Percentiles rank a stretch among this genome's conserved stretches.
Evolutionary conservation across 2,797 vertebrate species (phyloP).

Genomic region (Macroramphosus scolopax): DNA sequence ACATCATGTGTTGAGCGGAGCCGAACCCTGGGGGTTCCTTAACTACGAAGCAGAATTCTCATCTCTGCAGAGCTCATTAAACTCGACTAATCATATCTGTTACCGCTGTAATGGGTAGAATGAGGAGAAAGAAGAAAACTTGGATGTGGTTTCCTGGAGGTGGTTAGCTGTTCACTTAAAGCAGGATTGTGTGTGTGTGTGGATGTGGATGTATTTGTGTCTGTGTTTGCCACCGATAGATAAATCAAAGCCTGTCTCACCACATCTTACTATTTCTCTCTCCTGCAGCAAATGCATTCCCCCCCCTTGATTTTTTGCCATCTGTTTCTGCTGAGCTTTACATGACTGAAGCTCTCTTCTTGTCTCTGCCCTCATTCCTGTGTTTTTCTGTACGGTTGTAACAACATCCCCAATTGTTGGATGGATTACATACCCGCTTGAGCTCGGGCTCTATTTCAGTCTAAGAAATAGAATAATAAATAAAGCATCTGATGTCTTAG

Average conservation of each 20-base stretch:
- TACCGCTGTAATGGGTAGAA: conserved; percentile 52
- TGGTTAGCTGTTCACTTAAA: conserved; percentile 33
- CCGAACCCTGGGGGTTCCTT: conserved; percentile 48
- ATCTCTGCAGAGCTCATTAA: conserved; percentile 75
- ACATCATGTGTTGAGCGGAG: conserved; percentile 20
- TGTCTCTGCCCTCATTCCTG: conserved; percentile 51
- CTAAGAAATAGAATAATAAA: conserved; percentile 31
- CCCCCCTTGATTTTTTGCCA: conserved; percentile 24
- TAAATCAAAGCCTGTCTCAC: conserved; percentile 29
- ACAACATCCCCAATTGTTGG: conserved; percentile 49
- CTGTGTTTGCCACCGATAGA: conserved; percentile 17
- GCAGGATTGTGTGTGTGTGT: conserved; percentile 17
- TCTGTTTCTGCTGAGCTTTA: conserved; percentile 48
- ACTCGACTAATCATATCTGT: conserved; percentile 64
- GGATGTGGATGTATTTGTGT: too few relatives aligned
- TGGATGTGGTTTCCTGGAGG: conserved; percentile 53
- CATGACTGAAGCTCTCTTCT: conserved; percentile 24
- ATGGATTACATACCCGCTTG: conserved; percentile 37
- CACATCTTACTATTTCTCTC: conserved; percentile 35
- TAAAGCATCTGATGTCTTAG: conserved; percentile 28
- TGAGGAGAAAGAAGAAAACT: conserved; percentile 44
- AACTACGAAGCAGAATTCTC: conserved; percentile 49
- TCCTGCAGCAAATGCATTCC: conserved; percentile 39
- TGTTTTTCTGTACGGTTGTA: conserved; percentile 42
- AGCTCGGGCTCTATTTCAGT: conserved; percentile 18